Base-by-base conservation (phyloP, 2,888 invertebrate species). In the Polia nebulosa region DNA sequence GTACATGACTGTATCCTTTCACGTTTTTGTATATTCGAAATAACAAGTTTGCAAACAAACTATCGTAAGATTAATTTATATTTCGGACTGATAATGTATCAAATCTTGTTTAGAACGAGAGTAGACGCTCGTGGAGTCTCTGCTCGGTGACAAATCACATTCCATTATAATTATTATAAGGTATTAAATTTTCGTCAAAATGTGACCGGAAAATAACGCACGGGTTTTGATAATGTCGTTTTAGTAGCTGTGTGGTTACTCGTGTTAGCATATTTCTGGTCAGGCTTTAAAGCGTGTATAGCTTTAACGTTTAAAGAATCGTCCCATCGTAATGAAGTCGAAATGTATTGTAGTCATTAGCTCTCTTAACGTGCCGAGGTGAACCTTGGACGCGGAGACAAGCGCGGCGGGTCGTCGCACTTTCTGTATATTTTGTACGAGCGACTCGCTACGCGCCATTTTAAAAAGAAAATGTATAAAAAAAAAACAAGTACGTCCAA, bases 291-390 rank as follows among this genome's bases (percentile, higher is more conserved):
- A 86, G 85, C 86, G 72, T 41, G 67, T 80, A 84, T 89, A 91
- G 94, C 94, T 94, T 94, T 94, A 94, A 94, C 90, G 87, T 90
- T 87, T 83, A 81, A 87, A 85, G 83, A 90, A 89, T 89, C 87
- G 91, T 93, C 94, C 94, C 94, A 94, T 92, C 94, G 94, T 88
- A 87, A 85, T 84, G 80, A 88, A 91, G 90, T 92, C 91, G 92
- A 89, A 90, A 86, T 82, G 84, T 85, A 83, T 88, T 87, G 83
- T 92, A 92, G 93, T 93, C 91, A 91, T 90, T 92, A 93, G 92
- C 91, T 93, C 92, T 92, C 90, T 92, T 88, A 83, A 78, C 63
- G 59, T 73, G 62, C 36, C 66, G 80, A 79, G 72, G 78, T 80
- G 71, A 57, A 80, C 70, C 79, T 80, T 82, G 83, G 80, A 6